Percentiles rank a stretch among this genome's conserved stretches.
These are phyloP conservation scores for Todiramphus saurophagus DNA, from an alignment of 2,113 vertebrate genomes.

Conservation along the genomic window DNA sequence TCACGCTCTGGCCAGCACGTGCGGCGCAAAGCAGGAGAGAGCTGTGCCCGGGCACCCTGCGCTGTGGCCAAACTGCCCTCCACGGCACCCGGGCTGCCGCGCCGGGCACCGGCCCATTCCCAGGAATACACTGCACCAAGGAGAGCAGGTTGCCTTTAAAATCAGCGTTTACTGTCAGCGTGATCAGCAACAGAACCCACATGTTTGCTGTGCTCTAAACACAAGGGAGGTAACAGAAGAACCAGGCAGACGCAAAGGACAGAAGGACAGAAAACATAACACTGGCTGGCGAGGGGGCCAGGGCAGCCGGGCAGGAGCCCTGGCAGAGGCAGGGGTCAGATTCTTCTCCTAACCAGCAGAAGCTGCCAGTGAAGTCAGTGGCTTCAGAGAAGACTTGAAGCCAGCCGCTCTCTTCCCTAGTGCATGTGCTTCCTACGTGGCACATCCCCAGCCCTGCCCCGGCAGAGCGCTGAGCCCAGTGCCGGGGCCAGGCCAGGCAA, in stretches of 20 bases:
- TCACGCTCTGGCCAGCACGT: accelerated
- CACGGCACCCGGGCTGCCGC: accelerated
- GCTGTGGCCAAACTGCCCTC: accelerated
- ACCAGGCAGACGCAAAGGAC: background rate
- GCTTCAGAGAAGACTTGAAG: background rate
- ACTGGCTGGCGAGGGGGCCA: background rate
- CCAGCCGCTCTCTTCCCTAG: background rate
- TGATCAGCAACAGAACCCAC: background rate
- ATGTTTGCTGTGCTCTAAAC: background rate
- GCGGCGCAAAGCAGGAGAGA: accelerated
- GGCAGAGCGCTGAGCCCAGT: accelerated
- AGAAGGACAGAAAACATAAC: background rate
- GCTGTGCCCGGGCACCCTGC: background rate
- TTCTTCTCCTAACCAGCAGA: background rate
- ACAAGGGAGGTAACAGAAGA: background rate
- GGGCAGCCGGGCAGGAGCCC: background rate
- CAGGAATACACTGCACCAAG: background rate
- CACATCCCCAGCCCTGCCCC: background rate
- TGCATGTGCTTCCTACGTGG: accelerated
- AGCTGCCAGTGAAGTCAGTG: background rate
- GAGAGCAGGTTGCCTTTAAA: background rate
- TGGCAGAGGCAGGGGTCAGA: background rate
- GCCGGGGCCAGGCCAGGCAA: accelerated
- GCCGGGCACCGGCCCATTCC: background rate
- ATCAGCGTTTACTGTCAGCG: slow-evolving; percentile 35